phyloP scores from a whole-genome alignment of 64 coral and sea anemone species.

The Cladopsammia gracilis region DNA sequence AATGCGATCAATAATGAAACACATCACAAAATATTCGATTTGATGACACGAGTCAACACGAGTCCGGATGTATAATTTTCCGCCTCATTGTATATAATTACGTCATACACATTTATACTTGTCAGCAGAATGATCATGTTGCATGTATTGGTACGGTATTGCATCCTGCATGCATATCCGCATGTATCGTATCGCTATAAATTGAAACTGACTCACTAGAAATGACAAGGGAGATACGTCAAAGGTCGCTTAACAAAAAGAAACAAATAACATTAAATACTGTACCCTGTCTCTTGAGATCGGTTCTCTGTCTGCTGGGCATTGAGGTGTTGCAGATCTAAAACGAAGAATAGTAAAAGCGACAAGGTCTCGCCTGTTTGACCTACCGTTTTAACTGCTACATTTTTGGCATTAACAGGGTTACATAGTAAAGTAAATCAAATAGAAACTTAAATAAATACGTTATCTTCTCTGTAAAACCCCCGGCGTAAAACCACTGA shows the following conservation, averaged over 20 bases:
- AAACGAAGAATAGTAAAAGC: background rate
- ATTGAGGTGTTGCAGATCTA: constrained; percentile 12
- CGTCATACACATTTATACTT: background rate
- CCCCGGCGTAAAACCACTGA: no score
- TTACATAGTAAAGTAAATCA: no score
- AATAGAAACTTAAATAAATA: no score
- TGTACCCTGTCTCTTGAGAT: constrained; percentile 35
- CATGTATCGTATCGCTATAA: no score
- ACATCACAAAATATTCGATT: background rate
- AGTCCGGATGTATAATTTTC: background rate
- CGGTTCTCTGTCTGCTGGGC: constrained; percentile 35
- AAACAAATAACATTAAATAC: background rate
- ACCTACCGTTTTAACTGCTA: background rate
- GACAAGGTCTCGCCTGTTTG: background rate
- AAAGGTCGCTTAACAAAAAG: background rate
- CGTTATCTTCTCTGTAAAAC: no score
- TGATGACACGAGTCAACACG: background rate
- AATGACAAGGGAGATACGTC: no score
- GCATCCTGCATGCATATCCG: no score
- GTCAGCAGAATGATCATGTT: no score
- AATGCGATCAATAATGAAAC: background rate
- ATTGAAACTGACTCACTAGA: no score
- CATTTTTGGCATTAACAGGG: no score
- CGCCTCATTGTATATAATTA: background rate
- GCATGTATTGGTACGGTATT: no score